Conservation (phyloP, 2,888 invertebrate genomes). For the Anaspis maculata region DNA sequence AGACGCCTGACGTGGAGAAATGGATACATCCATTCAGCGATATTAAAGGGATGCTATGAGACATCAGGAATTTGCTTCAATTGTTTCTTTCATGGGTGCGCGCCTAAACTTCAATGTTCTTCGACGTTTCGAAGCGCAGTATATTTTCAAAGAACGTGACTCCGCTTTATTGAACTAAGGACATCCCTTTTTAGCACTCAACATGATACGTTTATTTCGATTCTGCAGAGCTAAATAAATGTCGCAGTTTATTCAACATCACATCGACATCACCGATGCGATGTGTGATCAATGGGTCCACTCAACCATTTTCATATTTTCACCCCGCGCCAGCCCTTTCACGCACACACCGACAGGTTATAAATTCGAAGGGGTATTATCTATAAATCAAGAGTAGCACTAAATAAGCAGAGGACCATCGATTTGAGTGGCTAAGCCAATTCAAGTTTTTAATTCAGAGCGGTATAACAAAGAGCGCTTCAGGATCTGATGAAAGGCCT, state of each 20-base stretch:
- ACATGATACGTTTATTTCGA: constrained; percentile 12
- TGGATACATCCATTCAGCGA: constrained; percentile 36
- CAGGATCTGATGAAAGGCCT: no score
- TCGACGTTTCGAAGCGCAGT: constrained; percentile 17
- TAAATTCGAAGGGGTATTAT: no score
- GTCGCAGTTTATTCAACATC: constrained; percentile 7
- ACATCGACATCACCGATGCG: background rate
- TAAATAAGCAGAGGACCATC: no score
- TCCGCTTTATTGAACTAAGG: constrained; percentile 24
- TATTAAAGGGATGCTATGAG: constrained; percentile 34
- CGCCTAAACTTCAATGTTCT: constrained; percentile 13
- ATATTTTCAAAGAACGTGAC: constrained; percentile 25
- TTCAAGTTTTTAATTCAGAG: no score
- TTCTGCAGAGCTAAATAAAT: constrained; percentile 9
- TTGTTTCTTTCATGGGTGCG: constrained; percentile 24
- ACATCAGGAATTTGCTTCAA: constrained; percentile 32
- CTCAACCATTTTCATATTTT: no score
- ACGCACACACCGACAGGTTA: no score
- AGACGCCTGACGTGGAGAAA: constrained; percentile 33
- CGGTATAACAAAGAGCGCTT: no score
- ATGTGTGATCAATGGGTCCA: no score
- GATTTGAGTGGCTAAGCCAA: no score
- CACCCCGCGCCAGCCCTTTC: no score
- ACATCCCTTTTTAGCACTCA: constrained; percentile 21
- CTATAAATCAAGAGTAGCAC: no score